Conservation (phyloP, 2,113 vertebrate genomes). For the Ictalurus punctatus region DNA sequence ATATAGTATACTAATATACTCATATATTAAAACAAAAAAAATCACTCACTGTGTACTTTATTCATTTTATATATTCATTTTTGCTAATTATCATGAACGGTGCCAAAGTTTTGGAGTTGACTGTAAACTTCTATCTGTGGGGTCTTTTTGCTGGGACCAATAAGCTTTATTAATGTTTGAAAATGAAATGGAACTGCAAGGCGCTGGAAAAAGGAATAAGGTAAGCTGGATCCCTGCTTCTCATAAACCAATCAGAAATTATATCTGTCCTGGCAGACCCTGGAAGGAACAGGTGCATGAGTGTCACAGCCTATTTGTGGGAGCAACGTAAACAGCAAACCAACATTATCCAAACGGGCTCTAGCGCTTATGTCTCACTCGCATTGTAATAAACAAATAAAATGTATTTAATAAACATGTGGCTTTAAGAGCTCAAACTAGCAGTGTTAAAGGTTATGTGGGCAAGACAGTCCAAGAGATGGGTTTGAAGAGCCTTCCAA, state of each 20-base stretch:
- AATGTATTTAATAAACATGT: constrained; percentile 53
- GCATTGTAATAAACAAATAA: constrained; percentile 64
- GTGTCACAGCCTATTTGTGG: constrained; percentile 59
- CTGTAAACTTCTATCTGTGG: not conserved
- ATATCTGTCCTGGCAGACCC: constrained; percentile 59
- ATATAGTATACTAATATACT: not conserved
- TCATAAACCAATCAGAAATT: constrained; percentile 57
- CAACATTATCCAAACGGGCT: constrained; percentile 49
- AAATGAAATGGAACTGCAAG: not conserved
- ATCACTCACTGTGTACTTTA: not conserved
- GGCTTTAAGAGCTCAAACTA: constrained; percentile 19
- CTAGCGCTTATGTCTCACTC: constrained; percentile 51
- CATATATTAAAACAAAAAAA: not conserved
- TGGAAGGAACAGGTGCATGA: constrained; percentile 59
- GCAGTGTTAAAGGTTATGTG: constrained; percentile 25
- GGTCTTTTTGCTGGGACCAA: not conserved
- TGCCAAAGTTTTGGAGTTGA: not conserved
- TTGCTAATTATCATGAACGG: not conserved
- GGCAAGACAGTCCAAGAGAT: constrained; percentile 8
- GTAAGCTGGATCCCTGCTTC: constrained; percentile 18
- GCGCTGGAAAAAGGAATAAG: not conserved
- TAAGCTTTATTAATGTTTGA: not conserved
- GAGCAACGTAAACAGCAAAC: constrained; percentile 47
- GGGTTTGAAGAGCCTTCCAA: constrained; percentile 23
- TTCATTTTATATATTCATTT: not conserved